Evolutionary conservation across 2,888 invertebrate species (phyloP), one percentile per base, ranked within the genome.

Genomic region (Acanthoscelides obtectus): DNA sequence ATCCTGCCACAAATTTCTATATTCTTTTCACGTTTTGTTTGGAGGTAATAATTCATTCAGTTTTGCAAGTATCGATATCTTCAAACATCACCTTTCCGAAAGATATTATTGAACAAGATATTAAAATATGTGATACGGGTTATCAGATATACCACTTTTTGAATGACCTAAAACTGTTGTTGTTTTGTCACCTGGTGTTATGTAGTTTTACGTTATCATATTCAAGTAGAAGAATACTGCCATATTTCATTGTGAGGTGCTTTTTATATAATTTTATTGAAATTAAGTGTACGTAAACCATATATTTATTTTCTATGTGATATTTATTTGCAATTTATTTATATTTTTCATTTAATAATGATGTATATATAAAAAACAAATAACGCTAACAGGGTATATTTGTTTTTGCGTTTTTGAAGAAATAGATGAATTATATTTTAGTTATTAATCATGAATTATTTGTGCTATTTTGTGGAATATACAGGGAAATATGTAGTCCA

Each of bases 401-500:
- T 78, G 72, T 75, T 76, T 77, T 76, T 67, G 72, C 69, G 70
- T 73, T 45, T 74, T 72, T 69, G 72, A 69, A 75, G 70, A 72
- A 68, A 67, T 71, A 74, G 67, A 69, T 70, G 72, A 71, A 71
- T 64, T 72, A 73, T 73, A 66, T 67, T 67, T 45, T 64, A 25
- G 25, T 69, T 66, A n/a, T 73, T 73, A 70, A 71, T 74, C 20
- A 64, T 25, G 68, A 8, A 25, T 68, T 25, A 21, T 75, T 77
- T 74, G 73, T 76, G 75, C 76, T 77, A 77, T 78, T 77, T 81
- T 78, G 78, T 79, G 80, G 81, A 80, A 79, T 77, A 79, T 81
- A 81, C 81, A 81, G 81, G 81, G 81, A 81, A 75, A 78, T 77
- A 45, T 45, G 45, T 45, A 45, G 45, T 45, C 45, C 12, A 45